phyloP scores from a whole-genome alignment of 2,888 invertebrate species.

The Amphipyra tragopoginis region DNA sequence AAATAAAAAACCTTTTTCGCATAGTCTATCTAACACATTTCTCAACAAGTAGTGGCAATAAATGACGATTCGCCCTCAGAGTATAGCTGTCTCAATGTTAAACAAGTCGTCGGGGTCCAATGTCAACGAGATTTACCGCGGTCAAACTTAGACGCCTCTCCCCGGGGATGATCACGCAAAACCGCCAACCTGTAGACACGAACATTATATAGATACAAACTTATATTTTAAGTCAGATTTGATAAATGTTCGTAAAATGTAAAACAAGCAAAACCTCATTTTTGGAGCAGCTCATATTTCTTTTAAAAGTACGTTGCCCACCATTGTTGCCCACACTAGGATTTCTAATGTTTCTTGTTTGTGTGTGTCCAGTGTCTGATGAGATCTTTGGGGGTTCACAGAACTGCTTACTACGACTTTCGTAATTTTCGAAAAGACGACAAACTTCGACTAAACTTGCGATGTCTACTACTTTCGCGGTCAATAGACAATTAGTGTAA shows the following conservation, averaged over 20 bases:
- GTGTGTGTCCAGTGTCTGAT: too few species aligned
- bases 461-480: too few species aligned
- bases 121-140: slow-evolving; percentile 76
- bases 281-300: too few species aligned
- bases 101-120: slow-evolving; percentile 77
- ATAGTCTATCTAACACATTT: slow-evolving; percentile 1
- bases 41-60: slow-evolving; percentile 57
- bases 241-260: background rate
- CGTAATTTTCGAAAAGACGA: too few species aligned
- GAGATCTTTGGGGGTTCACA: too few species aligned
- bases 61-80: slow-evolving; percentile 67
- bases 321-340: too few species aligned
- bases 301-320: too few species aligned
- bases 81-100: slow-evolving; percentile 67
- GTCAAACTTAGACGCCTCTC: slow-evolving; percentile 78
- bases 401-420: too few species aligned
- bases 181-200: slow-evolving; percentile 40
- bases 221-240: slow-evolving; percentile 20
- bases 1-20: background rate
- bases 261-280: too few species aligned
- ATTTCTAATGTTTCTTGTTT: too few species aligned
- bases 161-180: slow-evolving; percentile 60
- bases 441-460: too few species aligned
- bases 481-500: too few species aligned
- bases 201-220: background rate